Evolutionary conservation across 1,140 invertebrate genomes (phyloP).

Genomic region (Drosophila mayri): DNA sequence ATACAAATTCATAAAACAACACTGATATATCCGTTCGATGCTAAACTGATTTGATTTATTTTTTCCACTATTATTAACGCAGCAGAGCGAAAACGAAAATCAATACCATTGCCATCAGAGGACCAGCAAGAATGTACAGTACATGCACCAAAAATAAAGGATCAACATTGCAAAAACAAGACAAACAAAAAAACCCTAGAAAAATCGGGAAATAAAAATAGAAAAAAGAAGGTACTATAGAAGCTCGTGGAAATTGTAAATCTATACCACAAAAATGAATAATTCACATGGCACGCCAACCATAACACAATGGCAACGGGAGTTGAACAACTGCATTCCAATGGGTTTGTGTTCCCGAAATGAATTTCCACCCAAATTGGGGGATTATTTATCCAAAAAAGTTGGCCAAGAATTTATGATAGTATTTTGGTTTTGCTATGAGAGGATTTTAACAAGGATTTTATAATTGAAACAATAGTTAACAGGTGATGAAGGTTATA

Average conservation of each 20-base stretch:
- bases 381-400: constrained; percentile 24
- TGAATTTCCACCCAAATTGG: constrained; percentile 32
- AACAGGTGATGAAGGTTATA: background rate
- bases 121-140: constrained; percentile 16
- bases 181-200: background rate
- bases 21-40: constrained; percentile 29
- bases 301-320: constrained; percentile 37
- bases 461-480: background rate
- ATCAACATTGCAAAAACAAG: constrained; percentile 2
- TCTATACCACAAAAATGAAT: constrained; percentile 72
- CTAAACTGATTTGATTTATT: constrained; percentile 74
- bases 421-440: background rate
- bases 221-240: constrained; percentile 27
- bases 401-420: background rate
- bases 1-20: constrained; percentile 44
- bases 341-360: constrained; percentile 47
- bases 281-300: constrained; percentile 56
- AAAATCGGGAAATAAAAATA: constrained; percentile 12
- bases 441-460: constrained; percentile 2
- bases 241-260: constrained; percentile 70
- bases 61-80: constrained; percentile 49
- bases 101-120: constrained; percentile 25
- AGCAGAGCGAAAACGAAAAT: constrained; percentile 38
- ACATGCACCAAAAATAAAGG: constrained; percentile 45
- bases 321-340: constrained; percentile 28